Percentiles rank a stretch among this genome's conserved stretches.
phyloP scores from a whole-genome alignment of 2,113 vertebrate species.

The Bettongia penicillata region DNA sequence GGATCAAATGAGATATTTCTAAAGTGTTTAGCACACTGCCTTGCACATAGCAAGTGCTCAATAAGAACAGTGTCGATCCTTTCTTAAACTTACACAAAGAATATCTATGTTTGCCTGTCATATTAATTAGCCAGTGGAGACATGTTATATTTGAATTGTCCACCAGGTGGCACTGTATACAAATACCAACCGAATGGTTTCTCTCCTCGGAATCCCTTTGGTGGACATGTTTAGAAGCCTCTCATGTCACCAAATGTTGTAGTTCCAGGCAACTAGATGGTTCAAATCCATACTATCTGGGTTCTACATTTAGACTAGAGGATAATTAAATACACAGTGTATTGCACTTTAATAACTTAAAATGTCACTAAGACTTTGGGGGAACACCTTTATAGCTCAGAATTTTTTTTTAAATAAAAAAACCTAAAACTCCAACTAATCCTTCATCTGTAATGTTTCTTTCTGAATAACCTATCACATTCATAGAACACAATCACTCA shows the following conservation, averaged over 20 bases:
- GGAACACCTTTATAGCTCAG: background rate
- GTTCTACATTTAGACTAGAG: background rate
- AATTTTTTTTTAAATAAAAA: background rate
- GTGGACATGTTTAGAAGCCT: background rate
- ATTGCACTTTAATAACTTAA: background rate
- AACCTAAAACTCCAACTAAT: background rate
- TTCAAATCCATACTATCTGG: background rate
- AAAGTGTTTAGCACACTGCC: background rate
- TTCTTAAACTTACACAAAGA: background rate
- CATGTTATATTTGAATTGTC: background rate
- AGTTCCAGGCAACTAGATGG: background rate
- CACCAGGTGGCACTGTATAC: background rate
- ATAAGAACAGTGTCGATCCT: background rate
- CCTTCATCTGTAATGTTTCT: background rate
- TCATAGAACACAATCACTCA: background rate
- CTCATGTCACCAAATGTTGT: background rate
- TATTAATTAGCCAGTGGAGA: background rate
- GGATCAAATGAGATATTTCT: background rate
- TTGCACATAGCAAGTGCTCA: background rate
- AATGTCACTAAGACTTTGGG: background rate
- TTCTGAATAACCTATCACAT: background rate
- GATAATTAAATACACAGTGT: background rate
- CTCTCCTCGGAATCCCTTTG: background rate
- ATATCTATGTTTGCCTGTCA: too few species aligned
- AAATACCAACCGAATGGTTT: background rate